phyloP scores from a whole-genome alignment of 2,888 invertebrate genomes.

The Caenorhabditis zanzibari region DNA sequence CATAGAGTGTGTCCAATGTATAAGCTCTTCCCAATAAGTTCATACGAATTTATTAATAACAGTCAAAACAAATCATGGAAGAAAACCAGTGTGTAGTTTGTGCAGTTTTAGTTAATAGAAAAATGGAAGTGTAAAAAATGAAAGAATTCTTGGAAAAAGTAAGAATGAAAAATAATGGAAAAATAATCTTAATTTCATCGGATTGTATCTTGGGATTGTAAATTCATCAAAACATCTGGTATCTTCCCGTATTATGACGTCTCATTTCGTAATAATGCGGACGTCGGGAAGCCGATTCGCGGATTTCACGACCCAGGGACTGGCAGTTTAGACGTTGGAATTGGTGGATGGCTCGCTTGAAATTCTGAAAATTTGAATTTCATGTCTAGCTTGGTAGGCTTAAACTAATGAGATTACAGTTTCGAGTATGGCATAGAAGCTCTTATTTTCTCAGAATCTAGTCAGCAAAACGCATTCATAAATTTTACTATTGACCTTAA shows the following conservation, averaged over 20 bases:
- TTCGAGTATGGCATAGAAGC: neutral
- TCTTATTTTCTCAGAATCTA: neutral
- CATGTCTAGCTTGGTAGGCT: neutral
- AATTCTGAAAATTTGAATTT: slow-evolving; percentile 79
- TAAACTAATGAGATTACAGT: neutral
- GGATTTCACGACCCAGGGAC: slow-evolving; percentile 82
- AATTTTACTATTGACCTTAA: neutral
- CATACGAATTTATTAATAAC: slow-evolving; percentile 10
- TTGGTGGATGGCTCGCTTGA: slow-evolving; percentile 82
- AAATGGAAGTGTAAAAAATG: neutral
- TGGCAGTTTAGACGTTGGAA: slow-evolving; percentile 82
- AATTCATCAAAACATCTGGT: slow-evolving; percentile 52
- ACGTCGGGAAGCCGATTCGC: slow-evolving; percentile 80
- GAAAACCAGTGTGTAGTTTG: slow-evolving; percentile 34
- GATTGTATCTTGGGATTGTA: neutral
- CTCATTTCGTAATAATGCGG: slow-evolving; percentile 73
- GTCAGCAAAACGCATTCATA: too few species aligned
- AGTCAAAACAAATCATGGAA: slow-evolving; percentile 3
- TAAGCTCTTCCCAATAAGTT: too few species aligned
- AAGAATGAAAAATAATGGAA: neutral
- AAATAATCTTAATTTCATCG: slow-evolving; percentile 32
- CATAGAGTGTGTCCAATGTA: too few species aligned
- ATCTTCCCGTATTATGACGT: slow-evolving; percentile 73
- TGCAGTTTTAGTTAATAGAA: slow-evolving; percentile 2
- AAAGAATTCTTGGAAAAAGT: slow-evolving; percentile 25